Base-by-base conservation (phyloP, 2,888 invertebrate genomes). In the Agonum fuliginosum region DNA sequence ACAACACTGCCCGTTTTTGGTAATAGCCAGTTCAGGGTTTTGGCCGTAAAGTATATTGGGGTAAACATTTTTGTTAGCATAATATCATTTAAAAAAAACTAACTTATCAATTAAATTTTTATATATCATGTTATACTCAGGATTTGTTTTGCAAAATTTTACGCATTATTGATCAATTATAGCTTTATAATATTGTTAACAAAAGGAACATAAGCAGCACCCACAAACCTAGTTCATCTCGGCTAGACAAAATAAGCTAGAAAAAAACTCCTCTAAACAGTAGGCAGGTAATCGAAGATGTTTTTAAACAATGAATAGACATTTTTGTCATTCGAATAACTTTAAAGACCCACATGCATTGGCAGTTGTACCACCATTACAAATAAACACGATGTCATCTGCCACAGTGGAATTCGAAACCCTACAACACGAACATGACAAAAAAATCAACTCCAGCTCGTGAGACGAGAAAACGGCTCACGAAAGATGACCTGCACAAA, bases 331-430 rank as follows among this genome's bases (percentile, higher is more conserved):
- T 62, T 48, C 62, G 62, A 74, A 74, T 74, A 72, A 62, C 62
- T 43, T 58, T 34, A 74, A 62, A 74, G 62, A 27, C 62, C 74
- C 54, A 37, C 73, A 73, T 62, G 58, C 72, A 72, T 72, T 34
- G 72, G 54, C 74, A 62, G 74, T 73, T 37, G 74, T 19, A 41
- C 74, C 62, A 62, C 37, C 62, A 74, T 74, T 74, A 74, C 74
- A 74, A 74, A 62, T 74, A 74, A 74, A 74, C 74, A 74, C 74
- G 74, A 58, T 74, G 74, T 74, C 74, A 74, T 74, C 74, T 74
- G 74, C 74, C 62, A 74, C 20, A 20, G 62, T 62, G 74, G 74
- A 74, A 74, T 74, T 74, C 22, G 62, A 74, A 74, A 74, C 74
- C 74, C 54, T 72, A 34, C 51, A 72, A 72, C 54, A 54, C 34